phyloP scores from a whole-genome alignment of 2,797 vertebrate genomes.

The Coendou prehensilis region DNA sequence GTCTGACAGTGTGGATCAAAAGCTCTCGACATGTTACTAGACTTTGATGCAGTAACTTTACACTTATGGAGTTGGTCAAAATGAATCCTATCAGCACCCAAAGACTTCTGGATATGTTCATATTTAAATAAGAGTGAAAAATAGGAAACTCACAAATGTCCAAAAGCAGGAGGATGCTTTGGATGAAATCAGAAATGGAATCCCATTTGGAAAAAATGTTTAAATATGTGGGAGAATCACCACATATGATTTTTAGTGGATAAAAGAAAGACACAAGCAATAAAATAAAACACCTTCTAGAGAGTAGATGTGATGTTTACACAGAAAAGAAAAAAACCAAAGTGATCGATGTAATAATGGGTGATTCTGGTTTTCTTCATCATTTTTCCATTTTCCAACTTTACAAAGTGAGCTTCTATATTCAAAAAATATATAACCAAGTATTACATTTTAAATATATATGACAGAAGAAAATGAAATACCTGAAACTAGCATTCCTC shows the following conservation, averaged over 20 bases:
- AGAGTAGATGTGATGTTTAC: not conserved
- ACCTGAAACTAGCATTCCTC: not conserved
- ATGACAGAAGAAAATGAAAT: slow-evolving; percentile 43
- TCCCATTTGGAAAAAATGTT: not conserved
- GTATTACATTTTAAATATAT: not conserved
- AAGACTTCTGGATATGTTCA: not conserved
- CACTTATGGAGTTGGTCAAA: not conserved
- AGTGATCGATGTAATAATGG: not conserved
- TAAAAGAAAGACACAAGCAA: not conserved
- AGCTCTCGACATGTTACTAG: not conserved
- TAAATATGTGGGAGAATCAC: not conserved
- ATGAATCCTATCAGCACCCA: not conserved
- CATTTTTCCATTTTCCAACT: slow-evolving; percentile 16
- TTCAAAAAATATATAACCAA: not conserved
- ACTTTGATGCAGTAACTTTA: not conserved
- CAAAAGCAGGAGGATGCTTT: not conserved
- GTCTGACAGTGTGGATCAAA: not conserved
- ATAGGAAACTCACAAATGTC: not conserved
- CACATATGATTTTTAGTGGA: not conserved
- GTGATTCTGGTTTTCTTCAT: not conserved
- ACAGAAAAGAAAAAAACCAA: not conserved
- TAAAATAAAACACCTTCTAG: not conserved
- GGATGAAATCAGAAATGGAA: not conserved
- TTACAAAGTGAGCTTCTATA: slow-evolving; percentile 6
- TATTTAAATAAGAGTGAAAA: not conserved